These are phyloP conservation scores for Nomada ruficornis DNA, from an alignment of 2,888 invertebrate genomes.

Conservation along the genomic window DNA sequence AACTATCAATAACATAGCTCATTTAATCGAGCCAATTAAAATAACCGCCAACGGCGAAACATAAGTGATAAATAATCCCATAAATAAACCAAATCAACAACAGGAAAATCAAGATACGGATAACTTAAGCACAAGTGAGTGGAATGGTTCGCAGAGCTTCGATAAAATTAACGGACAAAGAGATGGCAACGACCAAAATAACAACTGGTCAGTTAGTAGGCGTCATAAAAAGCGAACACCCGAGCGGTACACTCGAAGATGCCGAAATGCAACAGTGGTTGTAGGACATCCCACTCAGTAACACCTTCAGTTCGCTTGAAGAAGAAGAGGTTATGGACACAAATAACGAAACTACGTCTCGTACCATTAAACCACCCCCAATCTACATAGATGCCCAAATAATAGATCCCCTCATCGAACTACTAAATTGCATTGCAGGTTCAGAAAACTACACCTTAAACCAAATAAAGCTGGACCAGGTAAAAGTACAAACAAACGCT, in stretches of 20 bases:
- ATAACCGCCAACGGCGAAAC: too few species aligned
- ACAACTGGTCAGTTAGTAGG: too few species aligned
- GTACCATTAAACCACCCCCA: not conserved
- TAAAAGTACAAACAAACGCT: not conserved
- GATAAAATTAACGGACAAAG: too few species aligned
- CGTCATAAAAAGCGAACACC: not conserved
- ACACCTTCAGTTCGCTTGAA: not conserved
- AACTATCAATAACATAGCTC: too few species aligned
- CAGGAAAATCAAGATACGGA: too few species aligned
- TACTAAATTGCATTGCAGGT: not conserved
- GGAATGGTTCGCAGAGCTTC: too few species aligned
- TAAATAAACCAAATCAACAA: too few species aligned
- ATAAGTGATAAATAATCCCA: too few species aligned
- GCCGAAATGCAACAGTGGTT: not conserved
- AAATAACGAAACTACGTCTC: too few species aligned
- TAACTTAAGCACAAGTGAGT: too few species aligned
- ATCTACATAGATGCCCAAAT: slow-evolving; percentile 19
- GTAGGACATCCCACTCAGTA: not conserved
- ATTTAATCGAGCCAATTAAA: too few species aligned
- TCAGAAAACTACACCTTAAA: not conserved
- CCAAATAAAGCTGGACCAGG: not conserved
- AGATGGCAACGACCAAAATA: too few species aligned
- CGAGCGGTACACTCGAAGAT: not conserved
- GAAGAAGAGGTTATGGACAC: not conserved
- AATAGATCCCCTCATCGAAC: not conserved